Percentiles rank a stretch among this genome's conserved stretches.
phyloP scores from a whole-genome alignment of 2,888 invertebrate genomes.

The Catocala nupta region DNA sequence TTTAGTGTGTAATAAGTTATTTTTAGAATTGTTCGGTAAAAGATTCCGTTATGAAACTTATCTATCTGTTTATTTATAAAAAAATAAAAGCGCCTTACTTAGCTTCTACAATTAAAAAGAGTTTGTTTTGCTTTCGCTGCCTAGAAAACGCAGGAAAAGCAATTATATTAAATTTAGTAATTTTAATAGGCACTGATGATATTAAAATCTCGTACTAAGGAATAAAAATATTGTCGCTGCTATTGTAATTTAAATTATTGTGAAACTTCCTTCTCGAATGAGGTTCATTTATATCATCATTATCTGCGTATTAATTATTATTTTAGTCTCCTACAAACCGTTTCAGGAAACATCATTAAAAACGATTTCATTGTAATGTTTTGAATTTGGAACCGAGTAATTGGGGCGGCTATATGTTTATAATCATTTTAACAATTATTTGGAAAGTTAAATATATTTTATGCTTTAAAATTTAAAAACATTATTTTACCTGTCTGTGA shows the following conservation, averaged over 20 bases:
- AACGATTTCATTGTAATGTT: slow-evolving; percentile 15
- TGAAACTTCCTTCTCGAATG: slow-evolving; percentile 18
- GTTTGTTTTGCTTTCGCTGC: too few species aligned
- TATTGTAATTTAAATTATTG: slow-evolving; percentile 23
- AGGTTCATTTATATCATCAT: slow-evolving; percentile 23
- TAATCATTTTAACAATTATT: neutral
- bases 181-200: too few species aligned
- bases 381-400: slow-evolving; percentile 1
- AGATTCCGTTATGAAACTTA: too few species aligned
- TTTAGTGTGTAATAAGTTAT: too few species aligned
- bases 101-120: too few species aligned
- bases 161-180: too few species aligned
- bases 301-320: slow-evolving; percentile 25
- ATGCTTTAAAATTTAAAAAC: neutral
- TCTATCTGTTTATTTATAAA: too few species aligned
- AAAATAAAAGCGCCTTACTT: too few species aligned
- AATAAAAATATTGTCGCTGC: neutral
- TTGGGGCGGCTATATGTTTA: neutral
- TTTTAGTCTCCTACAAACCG: slow-evolving; percentile 14
- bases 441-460: neutral
- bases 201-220: neutral
- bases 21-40: too few species aligned
- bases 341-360: slow-evolving; percentile 18
- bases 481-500: too few species aligned
- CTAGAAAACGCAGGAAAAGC: too few species aligned